Percentiles rank a stretch among this genome's conserved stretches.
phyloP scores from a whole-genome alignment of 2,888 invertebrate genomes.

The Rhamnusium bicolor region DNA sequence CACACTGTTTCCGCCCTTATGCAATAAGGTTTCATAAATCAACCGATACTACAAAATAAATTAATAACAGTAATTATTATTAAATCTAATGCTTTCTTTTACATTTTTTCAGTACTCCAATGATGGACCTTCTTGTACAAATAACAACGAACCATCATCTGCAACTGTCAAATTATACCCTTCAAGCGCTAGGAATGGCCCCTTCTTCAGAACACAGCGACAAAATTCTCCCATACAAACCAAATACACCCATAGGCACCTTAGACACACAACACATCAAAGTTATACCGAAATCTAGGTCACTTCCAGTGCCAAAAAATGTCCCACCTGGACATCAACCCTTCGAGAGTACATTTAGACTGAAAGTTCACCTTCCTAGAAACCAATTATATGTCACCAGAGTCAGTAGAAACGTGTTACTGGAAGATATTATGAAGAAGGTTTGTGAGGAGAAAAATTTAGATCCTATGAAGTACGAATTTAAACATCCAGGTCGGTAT shows the following conservation, averaged over 20 bases:
- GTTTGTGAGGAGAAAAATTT: conserved; percentile 85
- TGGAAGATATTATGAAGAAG: conserved; percentile 80
- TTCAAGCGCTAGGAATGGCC: conserved; percentile 76
- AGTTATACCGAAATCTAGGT: conserved; percentile 65
- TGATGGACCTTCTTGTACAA: conserved; percentile 85
- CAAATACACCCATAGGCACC: conserved; percentile 82
- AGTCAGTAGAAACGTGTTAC: conserved; percentile 79
- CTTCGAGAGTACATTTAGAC: conserved; percentile 75
- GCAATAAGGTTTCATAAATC: no score
- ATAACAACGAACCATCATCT: conserved; percentile 80
- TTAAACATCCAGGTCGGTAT: conserved; percentile 81
- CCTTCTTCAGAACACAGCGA: conserved; percentile 71
- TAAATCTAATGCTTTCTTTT: no score
- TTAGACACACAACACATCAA: conserved; percentile 72
- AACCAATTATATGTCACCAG: conserved; percentile 86
- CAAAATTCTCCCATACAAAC: conserved; percentile 79
- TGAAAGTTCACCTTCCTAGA: conserved; percentile 82
- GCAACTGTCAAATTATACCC: conserved; percentile 78
- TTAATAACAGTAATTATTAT: no score
- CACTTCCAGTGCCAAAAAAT: conserved; percentile 52
- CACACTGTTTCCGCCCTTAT: no score
- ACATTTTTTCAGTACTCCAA: conserved; percentile 77
- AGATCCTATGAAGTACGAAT: conserved; percentile 82
- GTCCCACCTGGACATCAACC: conserved; percentile 71
- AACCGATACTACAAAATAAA: no score